A percentile compares a stretch with the other conserved stretches of the same genome.
These are phyloP conservation scores for Tetrapedia diversipes DNA, from an alignment of 2,888 invertebrate species.

Conservation along the genomic window DNA sequence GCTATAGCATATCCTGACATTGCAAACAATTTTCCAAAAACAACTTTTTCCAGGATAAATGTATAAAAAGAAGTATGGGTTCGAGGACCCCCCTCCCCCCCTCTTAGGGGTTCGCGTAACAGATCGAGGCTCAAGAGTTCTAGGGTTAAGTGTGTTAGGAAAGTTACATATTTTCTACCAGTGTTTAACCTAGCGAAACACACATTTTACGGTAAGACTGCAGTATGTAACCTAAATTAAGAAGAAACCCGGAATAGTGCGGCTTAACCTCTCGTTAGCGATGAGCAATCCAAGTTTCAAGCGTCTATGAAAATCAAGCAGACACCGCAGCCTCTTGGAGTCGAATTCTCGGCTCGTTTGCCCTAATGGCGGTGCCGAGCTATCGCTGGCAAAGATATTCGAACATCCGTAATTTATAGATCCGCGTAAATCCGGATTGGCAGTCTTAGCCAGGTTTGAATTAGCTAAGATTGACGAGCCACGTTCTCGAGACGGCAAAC, in stretches of 20 bases:
- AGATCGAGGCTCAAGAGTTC: too few relatives aligned
- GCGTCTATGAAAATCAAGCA: constrained; percentile 28
- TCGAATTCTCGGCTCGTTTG: constrained; percentile 14
- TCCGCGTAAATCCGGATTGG: constrained; percentile 42
- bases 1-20: too few relatives aligned
- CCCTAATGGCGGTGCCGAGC: constrained; percentile 22
- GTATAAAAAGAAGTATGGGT: too few relatives aligned
- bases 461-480: constrained; percentile 33
- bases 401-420: constrained; percentile 52
- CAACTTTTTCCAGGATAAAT: too few relatives aligned
- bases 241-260: constrained; percentile 1
- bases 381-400: constrained; percentile 36
- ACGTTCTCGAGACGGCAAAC: constrained; percentile 43
- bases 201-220: background rate
- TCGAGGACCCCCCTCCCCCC: too few relatives aligned
- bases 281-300: constrained; percentile 33
- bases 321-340: constrained; percentile 21
- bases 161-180: background rate
- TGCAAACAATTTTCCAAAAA: too few relatives aligned
- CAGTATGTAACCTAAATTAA: background rate
- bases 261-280: constrained; percentile 1
- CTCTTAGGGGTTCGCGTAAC: too few relatives aligned
- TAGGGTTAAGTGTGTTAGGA: too few relatives aligned
- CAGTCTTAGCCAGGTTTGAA: constrained; percentile 23
- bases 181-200: background rate